phyloP scores from a whole-genome alignment of 2,888 invertebrate genomes.

The Drosophila conformis region DNA sequence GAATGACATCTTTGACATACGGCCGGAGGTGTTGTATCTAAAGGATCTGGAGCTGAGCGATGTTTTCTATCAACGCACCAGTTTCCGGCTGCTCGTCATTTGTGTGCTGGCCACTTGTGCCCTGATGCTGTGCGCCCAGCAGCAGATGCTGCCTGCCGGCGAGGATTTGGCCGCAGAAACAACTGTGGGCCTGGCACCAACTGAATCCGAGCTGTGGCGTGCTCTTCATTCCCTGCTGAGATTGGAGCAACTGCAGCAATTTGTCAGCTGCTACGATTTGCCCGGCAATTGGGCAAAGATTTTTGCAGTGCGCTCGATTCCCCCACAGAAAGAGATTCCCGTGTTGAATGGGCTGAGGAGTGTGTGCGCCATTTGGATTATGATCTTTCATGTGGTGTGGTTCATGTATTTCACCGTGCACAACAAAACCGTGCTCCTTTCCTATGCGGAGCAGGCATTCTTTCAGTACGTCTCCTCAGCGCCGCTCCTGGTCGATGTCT shows the following conservation, averaged over 20 bases:
- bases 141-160: slow-evolving; percentile 23
- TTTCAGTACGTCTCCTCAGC: slow-evolving; percentile 85
- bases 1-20: slow-evolving; percentile 82
- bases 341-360: slow-evolving; percentile 84
- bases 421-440: slow-evolving; percentile 83
- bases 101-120: slow-evolving; percentile 70
- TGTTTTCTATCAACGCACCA: slow-evolving; percentile 81
- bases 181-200: slow-evolving; percentile 52
- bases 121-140: slow-evolving; percentile 75
- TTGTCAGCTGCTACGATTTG: slow-evolving; percentile 83
- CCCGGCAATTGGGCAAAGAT: slow-evolving; percentile 77
- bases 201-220: slow-evolving; percentile 66
- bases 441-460: slow-evolving; percentile 82
- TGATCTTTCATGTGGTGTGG: slow-evolving; percentile 84
- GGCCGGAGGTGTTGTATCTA: slow-evolving; percentile 83
- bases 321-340: slow-evolving; percentile 77
- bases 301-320: slow-evolving; percentile 71
- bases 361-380: slow-evolving; percentile 84
- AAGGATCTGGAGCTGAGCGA: slow-evolving; percentile 83
- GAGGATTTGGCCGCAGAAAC: slow-evolving; percentile 4
- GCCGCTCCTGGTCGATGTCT: slow-evolving; percentile 84
- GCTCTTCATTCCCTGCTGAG: slow-evolving; percentile 56
- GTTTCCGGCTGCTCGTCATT: slow-evolving; percentile 77
- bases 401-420: slow-evolving; percentile 85
- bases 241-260: slow-evolving; percentile 52